Conservation (phyloP, 2,888 invertebrate genomes). For the Eugnorisma glareosa region DNA sequence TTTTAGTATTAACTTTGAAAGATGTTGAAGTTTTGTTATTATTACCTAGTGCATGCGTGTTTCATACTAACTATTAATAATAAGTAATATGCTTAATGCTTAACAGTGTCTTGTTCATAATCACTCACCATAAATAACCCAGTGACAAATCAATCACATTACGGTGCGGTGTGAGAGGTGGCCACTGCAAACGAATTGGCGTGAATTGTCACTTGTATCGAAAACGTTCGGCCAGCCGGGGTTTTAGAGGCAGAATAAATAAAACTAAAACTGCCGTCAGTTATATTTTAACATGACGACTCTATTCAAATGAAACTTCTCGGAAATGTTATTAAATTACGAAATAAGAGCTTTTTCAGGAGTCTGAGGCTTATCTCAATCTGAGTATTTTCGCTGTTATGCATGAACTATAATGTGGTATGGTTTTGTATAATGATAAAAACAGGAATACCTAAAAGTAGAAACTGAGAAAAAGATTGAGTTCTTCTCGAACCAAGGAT, state of each 20-base stretch:
- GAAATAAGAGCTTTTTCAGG: not conserved
- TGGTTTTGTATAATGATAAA: not conserved
- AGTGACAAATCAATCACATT: constrained; percentile 9
- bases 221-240: constrained; percentile 69
- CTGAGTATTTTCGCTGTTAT: not conserved
- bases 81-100: not conserved
- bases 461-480: no score
- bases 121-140: not conserved
- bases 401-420: not conserved
- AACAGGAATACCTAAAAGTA: no score
- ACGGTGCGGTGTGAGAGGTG: constrained; percentile 69
- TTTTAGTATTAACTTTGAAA: not conserved
- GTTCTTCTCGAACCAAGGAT: no score
- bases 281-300: constrained; percentile 78
- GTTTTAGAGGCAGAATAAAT: constrained; percentile 77
- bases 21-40: not conserved
- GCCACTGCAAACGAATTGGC: constrained; percentile 73
- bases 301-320: constrained; percentile 59
- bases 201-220: constrained; percentile 81
- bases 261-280: constrained; percentile 74
- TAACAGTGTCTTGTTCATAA: not conserved
- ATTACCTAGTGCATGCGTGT: not conserved
- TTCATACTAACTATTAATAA: not conserved
- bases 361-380: not conserved
- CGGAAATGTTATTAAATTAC: not conserved